These are phyloP conservation scores for Hartigia nigra DNA, from an alignment of 2,888 invertebrate species.

Conservation along the genomic window DNA sequence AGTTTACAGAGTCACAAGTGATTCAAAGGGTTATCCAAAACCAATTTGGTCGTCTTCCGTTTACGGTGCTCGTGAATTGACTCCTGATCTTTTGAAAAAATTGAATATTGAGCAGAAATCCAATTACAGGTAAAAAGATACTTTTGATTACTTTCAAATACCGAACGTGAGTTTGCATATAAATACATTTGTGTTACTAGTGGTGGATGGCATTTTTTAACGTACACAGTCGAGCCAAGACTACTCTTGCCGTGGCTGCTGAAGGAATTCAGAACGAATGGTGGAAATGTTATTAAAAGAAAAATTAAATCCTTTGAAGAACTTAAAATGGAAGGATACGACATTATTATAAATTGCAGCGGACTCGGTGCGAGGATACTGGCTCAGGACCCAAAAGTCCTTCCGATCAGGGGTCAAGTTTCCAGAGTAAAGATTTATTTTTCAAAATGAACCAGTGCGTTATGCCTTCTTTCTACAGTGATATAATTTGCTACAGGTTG, in stretches of 20 bases:
- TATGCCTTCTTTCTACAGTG: not conserved
- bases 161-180: not conserved
- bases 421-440: constrained; percentile 66
- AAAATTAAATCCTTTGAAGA: constrained; percentile 70
- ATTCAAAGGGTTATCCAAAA: constrained; percentile 46
- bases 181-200: constrained; percentile 59
- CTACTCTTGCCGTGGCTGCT: constrained; percentile 76
- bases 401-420: constrained; percentile 82
- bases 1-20: constrained; percentile 60
- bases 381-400: constrained; percentile 72
- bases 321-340: constrained; percentile 67
- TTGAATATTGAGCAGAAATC: constrained; percentile 49
- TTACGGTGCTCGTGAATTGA: constrained; percentile 64
- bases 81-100: constrained; percentile 53
- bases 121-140: constrained; percentile 61
- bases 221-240: constrained; percentile 76
- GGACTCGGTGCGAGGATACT: constrained; percentile 76
- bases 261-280: constrained; percentile 70
- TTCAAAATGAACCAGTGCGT: not conserved
- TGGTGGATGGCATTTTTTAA: constrained; percentile 73
- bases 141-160: constrained; percentile 5
- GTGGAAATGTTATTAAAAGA: constrained; percentile 69
- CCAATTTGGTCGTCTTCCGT: constrained; percentile 66
- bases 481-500: constrained; percentile 66
- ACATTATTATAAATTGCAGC: constrained; percentile 83